phyloP scores from a whole-genome alignment of 1,140 invertebrate genomes.

The Saccostrea glomerata region DNA sequence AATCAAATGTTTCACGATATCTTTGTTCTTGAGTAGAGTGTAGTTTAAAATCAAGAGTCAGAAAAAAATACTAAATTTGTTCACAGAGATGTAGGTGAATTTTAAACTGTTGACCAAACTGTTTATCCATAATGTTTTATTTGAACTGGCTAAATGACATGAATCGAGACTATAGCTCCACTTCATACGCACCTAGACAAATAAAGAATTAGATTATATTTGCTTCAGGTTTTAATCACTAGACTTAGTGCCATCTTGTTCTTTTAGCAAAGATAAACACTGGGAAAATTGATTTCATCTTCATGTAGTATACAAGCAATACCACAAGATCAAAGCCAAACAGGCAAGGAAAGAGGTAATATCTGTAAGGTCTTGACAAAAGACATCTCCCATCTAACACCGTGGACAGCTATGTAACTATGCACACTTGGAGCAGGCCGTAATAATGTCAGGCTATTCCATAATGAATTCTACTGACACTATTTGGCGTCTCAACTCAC shows the following conservation, averaged over 20 bases:
- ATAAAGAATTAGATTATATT: slow-evolving; percentile 55
- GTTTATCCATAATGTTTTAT: slow-evolving; percentile 41
- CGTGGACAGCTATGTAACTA: neutral
- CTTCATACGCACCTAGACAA: slow-evolving; percentile 46
- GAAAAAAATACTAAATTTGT: slow-evolving; percentile 6
- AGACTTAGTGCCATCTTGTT: slow-evolving; percentile 47
- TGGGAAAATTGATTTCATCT: slow-evolving; percentile 53
- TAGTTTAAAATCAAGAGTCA: slow-evolving; percentile 32
- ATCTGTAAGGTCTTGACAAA: neutral
- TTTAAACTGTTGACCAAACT: slow-evolving; percentile 34
- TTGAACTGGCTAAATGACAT: slow-evolving; percentile 37
- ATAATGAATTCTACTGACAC: too few relatives aligned
- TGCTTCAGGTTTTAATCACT: slow-evolving; percentile 50
- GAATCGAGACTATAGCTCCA: slow-evolving; percentile 43
- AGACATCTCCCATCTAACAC: neutral
- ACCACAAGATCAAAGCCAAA: slow-evolving; percentile 16
- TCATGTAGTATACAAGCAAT: slow-evolving; percentile 43
- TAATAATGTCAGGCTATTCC: too few relatives aligned
- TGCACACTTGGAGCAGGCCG: neutral
- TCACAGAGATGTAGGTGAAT: slow-evolving; percentile 5
- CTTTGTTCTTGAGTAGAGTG: slow-evolving; percentile 11
- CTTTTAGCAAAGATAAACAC: slow-evolving; percentile 51
- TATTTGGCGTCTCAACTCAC: too few relatives aligned
- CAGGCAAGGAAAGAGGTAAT: slow-evolving; percentile 1
- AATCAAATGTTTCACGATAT: neutral